A percentile compares a stretch with the other conserved stretches of the same genome.
Conservation (phyloP, 2,797 vertebrate genomes). For the Hydrophis major region DNA sequence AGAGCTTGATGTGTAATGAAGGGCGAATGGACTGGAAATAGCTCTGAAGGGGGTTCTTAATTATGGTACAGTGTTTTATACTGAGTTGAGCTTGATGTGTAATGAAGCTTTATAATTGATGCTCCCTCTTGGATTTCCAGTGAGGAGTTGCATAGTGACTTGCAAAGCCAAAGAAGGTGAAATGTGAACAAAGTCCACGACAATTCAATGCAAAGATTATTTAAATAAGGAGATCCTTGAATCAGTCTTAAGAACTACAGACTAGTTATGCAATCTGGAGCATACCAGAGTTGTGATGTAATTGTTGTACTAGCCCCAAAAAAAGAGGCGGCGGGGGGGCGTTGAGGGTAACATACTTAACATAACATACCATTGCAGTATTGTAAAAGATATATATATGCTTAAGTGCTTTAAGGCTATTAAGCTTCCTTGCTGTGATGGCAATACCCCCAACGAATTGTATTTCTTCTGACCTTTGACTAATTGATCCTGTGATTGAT, state of each 20-base stretch:
- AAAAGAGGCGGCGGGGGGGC: rapidly evolving
- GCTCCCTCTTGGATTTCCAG: neutral
- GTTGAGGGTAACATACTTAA: neutral
- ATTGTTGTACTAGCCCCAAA: neutral
- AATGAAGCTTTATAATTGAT: neutral
- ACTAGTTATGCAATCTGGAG: neutral
- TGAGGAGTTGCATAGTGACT: neutral
- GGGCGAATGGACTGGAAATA: neutral
- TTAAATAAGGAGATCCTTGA: neutral
- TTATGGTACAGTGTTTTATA: neutral
- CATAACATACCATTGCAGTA: too few relatives aligned
- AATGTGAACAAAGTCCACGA: neutral
- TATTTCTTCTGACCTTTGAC: neutral
- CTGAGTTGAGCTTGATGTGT: neutral
- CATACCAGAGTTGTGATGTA: neutral
- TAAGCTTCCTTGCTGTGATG: neutral
- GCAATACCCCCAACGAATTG: neutral
- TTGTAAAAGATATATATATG: neutral
- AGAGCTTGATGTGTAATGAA: neutral
- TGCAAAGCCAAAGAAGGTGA: neutral
- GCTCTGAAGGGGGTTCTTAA: neutral
- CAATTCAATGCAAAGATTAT: neutral
- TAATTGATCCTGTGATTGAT: neutral
- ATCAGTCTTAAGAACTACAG: neutral
- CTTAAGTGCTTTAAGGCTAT: neutral